Evolutionary conservation across 2,113 vertebrate genomes (phyloP), one percentile per base, ranked within the genome.

Genomic region (Todiramphus chloris): DNA sequence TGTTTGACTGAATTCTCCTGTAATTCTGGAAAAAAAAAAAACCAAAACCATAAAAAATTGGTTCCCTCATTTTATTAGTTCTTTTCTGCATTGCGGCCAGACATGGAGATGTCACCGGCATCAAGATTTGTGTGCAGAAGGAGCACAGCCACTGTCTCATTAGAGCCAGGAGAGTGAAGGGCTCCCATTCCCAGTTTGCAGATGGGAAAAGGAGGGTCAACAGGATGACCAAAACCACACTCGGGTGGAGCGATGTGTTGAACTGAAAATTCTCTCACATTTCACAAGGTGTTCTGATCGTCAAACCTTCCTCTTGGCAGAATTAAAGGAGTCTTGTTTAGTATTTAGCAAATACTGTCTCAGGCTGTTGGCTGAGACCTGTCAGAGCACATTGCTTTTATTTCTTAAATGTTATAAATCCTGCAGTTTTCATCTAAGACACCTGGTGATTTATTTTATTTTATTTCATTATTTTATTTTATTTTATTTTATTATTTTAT

Each of bases 1-100:
- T 93, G 46, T 93, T 90, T 94, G 60, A 66, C 39, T 74, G 79
- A 89, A 89, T 94, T 95, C 19, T 93, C 43, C 62, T 51, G 30
- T 82, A 89, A 92, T 91, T 94, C 53, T 74, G 41, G 50, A 85
- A 83, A 93, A 58, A 46, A 46, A 46, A 46, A 10, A 50, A 50
- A 50, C 41, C 41, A 41, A 41, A 41, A 41, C 20, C 20, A 50
- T 12, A 51, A 25, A 51, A 51, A 23, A 51, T 25, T 51, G 46
- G 7, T 46, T 19, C 48, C 15, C 39, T 87, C 23, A 51, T 72
- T 92, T 91, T 72, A 60, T 70, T 78, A 63, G 69, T 89, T 89
- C 63, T 77, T 91, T 77, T 62, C 84, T 83, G 37, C 1, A 0
- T 79, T 53, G 27, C 9, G 79, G 44, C 24, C 70, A 91, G 56